phyloP scores from a whole-genome alignment of 1,140 invertebrate species.

The Drosophila bocki region DNA sequence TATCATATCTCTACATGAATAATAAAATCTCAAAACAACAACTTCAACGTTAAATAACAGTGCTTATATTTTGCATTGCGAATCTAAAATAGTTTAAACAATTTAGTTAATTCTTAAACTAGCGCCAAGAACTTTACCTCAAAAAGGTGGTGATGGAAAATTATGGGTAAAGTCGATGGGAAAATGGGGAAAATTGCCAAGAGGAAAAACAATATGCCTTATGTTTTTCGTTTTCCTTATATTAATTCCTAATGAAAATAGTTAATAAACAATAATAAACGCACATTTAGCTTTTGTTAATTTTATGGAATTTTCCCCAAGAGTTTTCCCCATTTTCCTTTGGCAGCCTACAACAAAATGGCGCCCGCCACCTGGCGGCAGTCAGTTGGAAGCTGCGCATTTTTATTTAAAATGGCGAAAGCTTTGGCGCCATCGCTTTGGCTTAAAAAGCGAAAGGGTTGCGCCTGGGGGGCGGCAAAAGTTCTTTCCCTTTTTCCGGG shows the following conservation, averaged over 20 bases:
- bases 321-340: conserved; percentile 4
- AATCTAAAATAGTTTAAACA: too few relatives aligned
- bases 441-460: conserved; percentile 81
- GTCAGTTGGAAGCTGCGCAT: conserved; percentile 41
- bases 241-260: too few relatives aligned
- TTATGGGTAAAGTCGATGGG: too few relatives aligned
- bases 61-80: too few relatives aligned
- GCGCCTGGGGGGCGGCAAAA: conserved; percentile 40
- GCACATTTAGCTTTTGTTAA: neutral
- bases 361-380: conserved; percentile 57
- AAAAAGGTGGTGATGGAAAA: too few relatives aligned
- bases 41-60: too few relatives aligned
- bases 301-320: neutral
- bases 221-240: neutral
- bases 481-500: conserved; percentile 22
- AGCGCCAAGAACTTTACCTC: too few relatives aligned
- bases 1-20: too few relatives aligned
- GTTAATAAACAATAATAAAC: neutral
- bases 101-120: too few relatives aligned
- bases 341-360: neutral
- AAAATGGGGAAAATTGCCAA: too few relatives aligned
- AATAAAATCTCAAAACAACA: too few relatives aligned
- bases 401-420: conserved; percentile 82
- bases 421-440: conserved; percentile 75
- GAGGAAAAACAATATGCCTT: too few relatives aligned